Evolutionary conservation across 2,888 invertebrate genomes (phyloP), one percentile per base, ranked within the genome.

Genomic region (Torymus texanus): DNA sequence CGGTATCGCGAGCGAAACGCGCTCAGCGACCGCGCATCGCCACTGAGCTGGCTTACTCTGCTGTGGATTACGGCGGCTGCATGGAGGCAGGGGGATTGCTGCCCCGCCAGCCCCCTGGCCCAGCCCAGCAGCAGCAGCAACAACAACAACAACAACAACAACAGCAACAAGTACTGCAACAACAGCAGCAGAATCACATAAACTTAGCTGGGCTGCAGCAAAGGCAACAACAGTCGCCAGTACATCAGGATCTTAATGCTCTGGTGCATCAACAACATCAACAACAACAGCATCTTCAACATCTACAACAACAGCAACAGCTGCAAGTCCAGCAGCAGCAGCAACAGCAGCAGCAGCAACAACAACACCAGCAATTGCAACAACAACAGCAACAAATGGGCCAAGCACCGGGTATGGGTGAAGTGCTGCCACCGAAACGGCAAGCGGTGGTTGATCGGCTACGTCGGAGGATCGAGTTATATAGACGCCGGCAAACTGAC

Each of bases 401-500:
- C 86, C 90, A 90, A 79, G 90, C 90, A 86, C 90, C 90, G 83
- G 90, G 90, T n/a, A 89, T 90, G 89, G 90, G 93, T 86, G 95
- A 95, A 91, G 92, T 93, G 83, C 92, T 95, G 88, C 94, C 95
- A 87, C 94, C 96, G 59, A 96, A 96, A 90, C 92, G 94, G 84
- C 96, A 96, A 91, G 96, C 96, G 88, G 95, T 96, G 88, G 95
- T 97, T 86, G 97, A 97, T 90, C 93, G 97, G 83, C 91, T 96
- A 75, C 91, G 94, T 82, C 94, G 97, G 82, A 94, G 98, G 87
- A 95, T 98, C 90, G 97, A 97, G 88, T 94, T 93, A 84, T 98
- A 98, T 91, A 93, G 97, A 74, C 93, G 95, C 71, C 94, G 96
- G 82, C 97, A 97, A 90, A 95, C 93, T 84, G 96, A 96, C 88